Evolutionary conservation across 2,888 invertebrate genomes (phyloP).

Genomic region (Diaprepes abbreviatus): DNA sequence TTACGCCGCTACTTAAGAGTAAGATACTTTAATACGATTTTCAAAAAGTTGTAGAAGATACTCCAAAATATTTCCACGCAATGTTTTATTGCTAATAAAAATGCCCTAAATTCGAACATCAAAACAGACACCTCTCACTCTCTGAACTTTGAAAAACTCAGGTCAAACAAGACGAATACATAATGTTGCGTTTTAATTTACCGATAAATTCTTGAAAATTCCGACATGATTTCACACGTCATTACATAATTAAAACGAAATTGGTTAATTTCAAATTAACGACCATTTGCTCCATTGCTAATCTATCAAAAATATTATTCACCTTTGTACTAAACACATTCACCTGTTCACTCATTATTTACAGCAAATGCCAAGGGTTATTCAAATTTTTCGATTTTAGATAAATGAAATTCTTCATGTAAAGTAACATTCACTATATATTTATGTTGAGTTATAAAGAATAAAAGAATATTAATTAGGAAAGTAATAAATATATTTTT

Average conservation of each 20-base stretch:
- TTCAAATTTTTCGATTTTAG: neutral
- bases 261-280: neutral
- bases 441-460: neutral
- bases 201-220: no score
- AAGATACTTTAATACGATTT: no score
- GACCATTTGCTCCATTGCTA: neutral
- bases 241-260: neutral
- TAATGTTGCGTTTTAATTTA: neutral
- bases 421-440: neutral
- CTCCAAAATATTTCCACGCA: no score
- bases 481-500: no score
- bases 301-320: neutral
- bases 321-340: constrained; percentile 4
- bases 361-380: neutral
- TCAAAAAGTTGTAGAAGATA: no score
- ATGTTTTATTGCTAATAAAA: neutral
- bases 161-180: neutral
- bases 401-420: neutral
- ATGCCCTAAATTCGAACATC: no score
- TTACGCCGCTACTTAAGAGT: no score
- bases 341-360: neutral
- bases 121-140: no score
- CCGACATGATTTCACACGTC: no score
- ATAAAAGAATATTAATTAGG: neutral
- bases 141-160: no score